phyloP scores from a whole-genome alignment of 23 tunicate genomes.

The Oikopleura albicans region DNA sequence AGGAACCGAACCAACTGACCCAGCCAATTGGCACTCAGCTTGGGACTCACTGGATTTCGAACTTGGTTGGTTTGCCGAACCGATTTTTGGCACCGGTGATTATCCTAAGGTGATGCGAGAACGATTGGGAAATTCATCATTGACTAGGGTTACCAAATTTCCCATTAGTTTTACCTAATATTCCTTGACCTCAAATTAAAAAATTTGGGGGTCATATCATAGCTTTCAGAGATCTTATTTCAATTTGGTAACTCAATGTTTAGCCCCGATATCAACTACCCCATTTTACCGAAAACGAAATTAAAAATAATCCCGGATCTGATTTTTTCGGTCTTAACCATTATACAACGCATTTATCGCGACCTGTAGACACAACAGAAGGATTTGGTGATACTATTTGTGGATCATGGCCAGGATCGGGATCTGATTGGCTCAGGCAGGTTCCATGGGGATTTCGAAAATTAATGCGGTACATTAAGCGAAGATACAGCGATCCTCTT shows the following conservation, averaged over 20 bases:
- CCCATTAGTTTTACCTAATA: neutral
- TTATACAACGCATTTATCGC: constrained; percentile 61
- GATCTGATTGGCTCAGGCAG: constrained; percentile 59
- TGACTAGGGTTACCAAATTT: neutral
- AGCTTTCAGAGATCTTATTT: too few species aligned
- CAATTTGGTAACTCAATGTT: constrained; percentile 46
- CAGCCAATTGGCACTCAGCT: neutral
- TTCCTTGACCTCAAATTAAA: too few species aligned
- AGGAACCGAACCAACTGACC: neutral
- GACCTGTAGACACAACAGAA: neutral
- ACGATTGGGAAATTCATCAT: constrained; percentile 35
- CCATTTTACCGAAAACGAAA: constrained; percentile 63
- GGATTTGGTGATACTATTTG: constrained; percentile 39
- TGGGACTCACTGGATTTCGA: constrained; percentile 26
- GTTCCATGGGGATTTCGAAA: constrained; percentile 94
- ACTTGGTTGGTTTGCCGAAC: constrained; percentile 92
- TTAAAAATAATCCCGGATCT: constrained; percentile 37
- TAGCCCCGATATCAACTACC: constrained; percentile 33
- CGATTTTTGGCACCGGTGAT: constrained; percentile 64
- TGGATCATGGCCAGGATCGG: constrained; percentile 84
- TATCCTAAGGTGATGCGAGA: constrained; percentile 74
- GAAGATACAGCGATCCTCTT: constrained; percentile 54
- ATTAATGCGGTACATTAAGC: constrained; percentile 51
- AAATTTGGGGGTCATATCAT: too few species aligned
- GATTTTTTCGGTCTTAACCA: constrained; percentile 97